Conservation (phyloP, 2,797 vertebrate species). For the Erithacus rubecula region DNA sequence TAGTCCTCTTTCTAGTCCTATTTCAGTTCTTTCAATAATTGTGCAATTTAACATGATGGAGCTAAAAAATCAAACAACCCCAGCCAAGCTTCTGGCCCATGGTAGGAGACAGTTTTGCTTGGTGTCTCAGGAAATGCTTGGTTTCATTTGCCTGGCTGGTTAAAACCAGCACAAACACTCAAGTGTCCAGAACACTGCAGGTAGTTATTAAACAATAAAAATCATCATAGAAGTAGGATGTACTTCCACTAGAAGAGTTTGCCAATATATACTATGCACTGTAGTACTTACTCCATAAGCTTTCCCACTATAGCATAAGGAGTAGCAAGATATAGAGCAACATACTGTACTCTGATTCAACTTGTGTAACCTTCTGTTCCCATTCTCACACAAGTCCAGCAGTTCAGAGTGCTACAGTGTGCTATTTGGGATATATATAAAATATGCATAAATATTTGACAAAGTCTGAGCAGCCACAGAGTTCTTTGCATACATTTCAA, state of each 20-base stretch:
- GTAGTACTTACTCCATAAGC: neutral
- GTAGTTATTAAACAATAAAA: neutral
- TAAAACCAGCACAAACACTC: neutral
- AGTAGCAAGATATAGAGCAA: neutral
- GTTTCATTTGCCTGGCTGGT: neutral
- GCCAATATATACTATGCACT: neutral
- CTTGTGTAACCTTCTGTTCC: slow-evolving; percentile 1
- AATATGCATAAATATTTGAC: slow-evolving; percentile 1
- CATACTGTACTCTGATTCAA: neutral
- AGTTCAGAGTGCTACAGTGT: neutral
- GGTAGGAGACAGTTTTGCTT: neutral
- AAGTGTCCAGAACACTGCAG: neutral
- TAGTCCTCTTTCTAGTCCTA: neutral
- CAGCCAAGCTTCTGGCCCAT: neutral
- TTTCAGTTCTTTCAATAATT: neutral
- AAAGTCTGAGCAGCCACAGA: slow-evolving; percentile 8
- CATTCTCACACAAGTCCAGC: neutral
- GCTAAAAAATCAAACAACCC: neutral
- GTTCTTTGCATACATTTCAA: neutral
- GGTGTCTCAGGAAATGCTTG: neutral
- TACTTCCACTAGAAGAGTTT: neutral
- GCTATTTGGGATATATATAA: neutral
- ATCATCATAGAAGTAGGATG: neutral
- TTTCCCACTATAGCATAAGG: neutral
- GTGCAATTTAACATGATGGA: neutral